Evolutionary conservation across 2,888 invertebrate genomes (phyloP), one percentile per base, ranked within the genome.

Genomic region (Drepana falcataria): DNA sequence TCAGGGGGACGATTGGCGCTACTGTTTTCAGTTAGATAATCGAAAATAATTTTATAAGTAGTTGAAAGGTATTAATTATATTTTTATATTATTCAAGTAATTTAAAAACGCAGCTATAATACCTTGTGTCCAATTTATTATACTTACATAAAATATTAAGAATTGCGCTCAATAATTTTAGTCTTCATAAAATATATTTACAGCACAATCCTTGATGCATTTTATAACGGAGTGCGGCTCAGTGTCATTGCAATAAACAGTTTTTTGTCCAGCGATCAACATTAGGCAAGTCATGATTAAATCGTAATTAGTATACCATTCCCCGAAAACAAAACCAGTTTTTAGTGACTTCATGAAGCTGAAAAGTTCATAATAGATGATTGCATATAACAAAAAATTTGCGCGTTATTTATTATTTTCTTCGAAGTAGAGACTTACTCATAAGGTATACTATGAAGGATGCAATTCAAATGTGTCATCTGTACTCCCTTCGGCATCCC

Each of bases 401-500:
- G 52, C 47, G 35, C 54, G n/a, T 48, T 59, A 55, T 59, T 56
- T 49, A 53, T 47, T 55, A 48, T 35, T 34, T 57, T 9, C 2
- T n/a, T 1, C 40, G 5, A 2, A 52, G 37, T 3, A 37, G 48
- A 48, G 63, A 81, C 83, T 81, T 70, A 85, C 85, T 77, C 74
- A 60, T 79, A 66, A 0, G 79, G 69, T 40, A 80, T 61, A 68
- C 81, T 82, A 55, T 78, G 80, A 37, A 87, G 64, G 51, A 91
- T 80, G 57, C 91, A 83, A 74, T 94, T 94, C 54, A 85, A 78
- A 73, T 94, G 93, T 3, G 93, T 92, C 48, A 94, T 75, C 80
- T 92, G 87, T 1, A 94, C 94, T 41, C 93, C 94, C 79, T 95
- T 95, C 0, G 94, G 93, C 67, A 94, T 77, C 0, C 95, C 95